These are phyloP conservation scores for Cremastinae sp. DNA, from an alignment of 2,888 invertebrate genomes.

Conservation along the genomic window DNA sequence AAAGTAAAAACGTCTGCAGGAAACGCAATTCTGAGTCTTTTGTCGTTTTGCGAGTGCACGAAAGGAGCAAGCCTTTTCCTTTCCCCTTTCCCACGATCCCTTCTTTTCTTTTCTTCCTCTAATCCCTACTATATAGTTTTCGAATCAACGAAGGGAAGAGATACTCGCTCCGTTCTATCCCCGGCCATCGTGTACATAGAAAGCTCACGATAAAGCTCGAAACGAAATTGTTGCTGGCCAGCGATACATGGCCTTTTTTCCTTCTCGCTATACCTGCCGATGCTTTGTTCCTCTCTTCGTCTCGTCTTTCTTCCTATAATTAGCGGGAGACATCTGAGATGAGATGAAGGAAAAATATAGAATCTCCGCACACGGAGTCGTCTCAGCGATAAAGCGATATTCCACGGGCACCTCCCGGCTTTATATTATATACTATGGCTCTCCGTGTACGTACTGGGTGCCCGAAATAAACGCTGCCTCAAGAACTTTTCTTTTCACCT, in stretches of 20 bases:
- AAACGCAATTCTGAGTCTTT: conserved; percentile 56
- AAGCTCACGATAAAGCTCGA: conserved; percentile 54
- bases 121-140: conserved; percentile 55
- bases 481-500: background rate
- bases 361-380: conserved; percentile 27
- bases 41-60: conserved; percentile 55
- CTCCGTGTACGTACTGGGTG: too few species aligned
- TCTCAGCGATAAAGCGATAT: conserved; percentile 34
- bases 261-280: conserved; percentile 7
- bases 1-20: conserved; percentile 52
- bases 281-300: conserved; percentile 5
- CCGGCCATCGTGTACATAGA: conserved; percentile 9
- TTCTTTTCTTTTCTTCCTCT: conserved; percentile 43
- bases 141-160: conserved; percentile 51
- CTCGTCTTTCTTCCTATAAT: conserved; percentile 50
- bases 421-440: too few species aligned
- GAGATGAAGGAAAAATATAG: conserved; percentile 18
- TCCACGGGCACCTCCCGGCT: conserved; percentile 11
- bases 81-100: conserved; percentile 1
- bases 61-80: conserved; percentile 18
- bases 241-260: conserved; percentile 22
- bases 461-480: too few species aligned
- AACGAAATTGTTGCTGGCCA: conserved; percentile 45
- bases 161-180: background rate
- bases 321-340: conserved; percentile 43